A percentile compares a stretch with the other conserved stretches of the same genome.
Conservation (phyloP, 92 coral and sea anemone genomes). For the Porites rus region DNA sequence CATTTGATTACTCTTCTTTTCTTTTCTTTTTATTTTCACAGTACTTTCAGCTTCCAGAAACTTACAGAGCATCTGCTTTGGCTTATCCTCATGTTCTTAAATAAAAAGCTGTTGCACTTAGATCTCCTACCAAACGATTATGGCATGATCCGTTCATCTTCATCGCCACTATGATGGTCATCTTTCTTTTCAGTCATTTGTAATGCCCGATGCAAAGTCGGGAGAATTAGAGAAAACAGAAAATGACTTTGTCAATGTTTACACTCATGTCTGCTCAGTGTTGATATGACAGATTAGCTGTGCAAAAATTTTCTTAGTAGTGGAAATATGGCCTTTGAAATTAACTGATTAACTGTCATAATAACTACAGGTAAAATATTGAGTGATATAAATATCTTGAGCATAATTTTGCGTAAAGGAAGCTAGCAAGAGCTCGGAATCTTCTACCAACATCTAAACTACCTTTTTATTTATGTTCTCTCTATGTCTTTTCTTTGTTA, state of each 20-base stretch:
- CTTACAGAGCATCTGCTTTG: constrained; percentile 82
- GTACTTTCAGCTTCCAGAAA: constrained; percentile 88
- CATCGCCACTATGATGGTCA: background rate
- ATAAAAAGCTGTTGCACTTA: constrained; percentile 4
- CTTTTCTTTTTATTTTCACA: background rate
- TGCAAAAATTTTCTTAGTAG: background rate
- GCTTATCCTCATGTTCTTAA: constrained; percentile 89
- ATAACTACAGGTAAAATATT: too few species aligned
- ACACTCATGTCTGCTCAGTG: background rate
- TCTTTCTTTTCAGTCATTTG: background rate
- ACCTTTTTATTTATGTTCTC: too few species aligned
- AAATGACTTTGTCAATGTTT: background rate
- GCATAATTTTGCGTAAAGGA: too few species aligned
- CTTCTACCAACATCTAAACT: too few species aligned
- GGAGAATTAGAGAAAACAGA: background rate
- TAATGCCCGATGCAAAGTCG: background rate
- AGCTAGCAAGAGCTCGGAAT: too few species aligned
- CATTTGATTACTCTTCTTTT: too few species aligned
- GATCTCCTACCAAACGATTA: background rate
- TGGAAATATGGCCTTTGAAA: background rate
- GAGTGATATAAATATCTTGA: too few species aligned
- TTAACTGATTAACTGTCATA: too few species aligned
- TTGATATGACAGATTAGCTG: background rate
- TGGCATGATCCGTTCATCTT: background rate
- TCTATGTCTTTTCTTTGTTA: too few species aligned